Base-by-base conservation (phyloP, 2,888 invertebrate species). In the Orthonevra nobilis region DNA sequence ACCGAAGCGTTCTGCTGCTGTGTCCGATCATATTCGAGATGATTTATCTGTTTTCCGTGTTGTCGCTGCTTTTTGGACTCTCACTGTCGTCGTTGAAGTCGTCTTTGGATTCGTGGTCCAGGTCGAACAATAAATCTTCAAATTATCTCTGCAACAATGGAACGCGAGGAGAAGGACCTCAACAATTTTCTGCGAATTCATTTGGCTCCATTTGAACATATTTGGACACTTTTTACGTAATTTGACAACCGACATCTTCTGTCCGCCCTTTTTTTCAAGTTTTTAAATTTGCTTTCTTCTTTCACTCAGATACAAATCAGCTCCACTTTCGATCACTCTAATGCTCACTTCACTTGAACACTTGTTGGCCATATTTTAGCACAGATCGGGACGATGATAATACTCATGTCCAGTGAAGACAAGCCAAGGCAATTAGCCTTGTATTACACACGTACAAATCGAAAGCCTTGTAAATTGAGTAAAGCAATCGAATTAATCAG, bases 11-110 rank as follows among this genome's bases (percentile, higher is more conserved):
- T 77, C 70, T 77, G 58, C 70, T 77, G 58, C 64, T 77, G 75
- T 77, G 58, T 63, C 75, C 75, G 63, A 48, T 56, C 38, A 69
- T 69, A 75, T 36, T 46, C 23, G 30, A 64, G 36, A 64, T 77
- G 70, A 77, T 77, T 70, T 77, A 77, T 77, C 63, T 70, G 36
- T 17, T 70, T 77, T 77, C 70, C 64, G 64, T 44, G 26, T 77
- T 77, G 70, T 70, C 75, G 63, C 50, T 63, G 61, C 58, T 28
- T 28, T 52, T 36, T 36, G 42, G 61, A 23, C 52, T 38, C 61
- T 40, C 23, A 20, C 28, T 44, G 36, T 23, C 40, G 36, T 26
- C 19, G 32, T 28, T 17, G 15, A 40, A 28, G 42, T 12, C n/a
- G 52, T 42, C 42, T 40, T 42, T n/a, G 60, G n/a, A n/a, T n/a